Evolutionary conservation across 2,797 vertebrate species (phyloP).

Genomic region (Enteromius thamalakanensis): DNA sequence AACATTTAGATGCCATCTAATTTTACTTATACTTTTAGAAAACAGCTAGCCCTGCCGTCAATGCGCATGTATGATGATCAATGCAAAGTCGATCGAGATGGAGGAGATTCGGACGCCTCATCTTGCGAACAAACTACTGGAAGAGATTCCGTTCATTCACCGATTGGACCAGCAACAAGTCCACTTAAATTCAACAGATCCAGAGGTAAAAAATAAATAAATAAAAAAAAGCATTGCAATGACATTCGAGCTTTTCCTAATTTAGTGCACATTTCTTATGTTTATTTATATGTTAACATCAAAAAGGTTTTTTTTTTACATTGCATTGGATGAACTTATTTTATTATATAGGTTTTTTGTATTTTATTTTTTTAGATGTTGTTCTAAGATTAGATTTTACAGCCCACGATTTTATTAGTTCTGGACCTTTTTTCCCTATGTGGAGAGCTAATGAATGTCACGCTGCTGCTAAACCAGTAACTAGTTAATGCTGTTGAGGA

Average conservation of each 20-base stretch:
- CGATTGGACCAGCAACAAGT: slow-evolving; percentile 78
- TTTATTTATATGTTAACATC: not conserved
- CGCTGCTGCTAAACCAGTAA: not conserved
- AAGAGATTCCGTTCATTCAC: slow-evolving; percentile 82
- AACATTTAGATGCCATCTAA: slow-evolving; percentile 5
- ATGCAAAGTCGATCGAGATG: slow-evolving; percentile 83
- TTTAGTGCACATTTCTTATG: not conserved
- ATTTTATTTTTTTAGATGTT: not conserved
- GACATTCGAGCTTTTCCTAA: not conserved
- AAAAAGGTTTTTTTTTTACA: not conserved
- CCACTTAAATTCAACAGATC: slow-evolving; percentile 78
- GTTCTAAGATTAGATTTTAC: not conserved
- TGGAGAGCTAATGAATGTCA: not conserved
- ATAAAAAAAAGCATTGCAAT: not conserved
- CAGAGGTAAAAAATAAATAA: slow-evolving; percentile 75
- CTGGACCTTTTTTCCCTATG: not conserved
- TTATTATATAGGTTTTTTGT: not conserved
- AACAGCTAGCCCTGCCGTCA: slow-evolving; percentile 81
- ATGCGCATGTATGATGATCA: slow-evolving; percentile 84
- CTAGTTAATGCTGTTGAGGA: not conserved
- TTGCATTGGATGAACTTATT: not conserved
- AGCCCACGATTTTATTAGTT: not conserved
- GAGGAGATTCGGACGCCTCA: slow-evolving; percentile 89
- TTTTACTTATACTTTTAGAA: slow-evolving; percentile 75
- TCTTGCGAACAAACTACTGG: slow-evolving; percentile 82